phyloP scores from a whole-genome alignment of 1,140 invertebrate species.

The Neodiprion fabricii region DNA sequence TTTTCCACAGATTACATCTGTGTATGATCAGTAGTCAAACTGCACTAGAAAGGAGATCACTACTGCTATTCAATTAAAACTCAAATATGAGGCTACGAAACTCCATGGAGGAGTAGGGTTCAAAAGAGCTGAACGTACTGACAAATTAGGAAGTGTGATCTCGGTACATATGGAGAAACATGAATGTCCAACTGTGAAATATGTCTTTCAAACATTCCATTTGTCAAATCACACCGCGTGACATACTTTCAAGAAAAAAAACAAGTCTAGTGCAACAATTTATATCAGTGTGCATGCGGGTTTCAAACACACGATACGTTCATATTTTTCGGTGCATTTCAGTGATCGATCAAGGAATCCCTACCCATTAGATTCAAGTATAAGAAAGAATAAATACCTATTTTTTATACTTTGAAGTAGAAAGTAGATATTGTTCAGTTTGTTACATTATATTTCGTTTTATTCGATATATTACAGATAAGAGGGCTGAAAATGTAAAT shows the following conservation, averaged over 20 bases:
- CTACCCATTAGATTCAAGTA: neutral
- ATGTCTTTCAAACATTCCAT: too few species aligned
- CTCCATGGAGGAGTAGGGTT: neutral
- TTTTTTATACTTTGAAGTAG: neutral
- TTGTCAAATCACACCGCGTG: too few species aligned
- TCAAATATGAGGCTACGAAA: neutral
- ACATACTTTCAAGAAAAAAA: too few species aligned
- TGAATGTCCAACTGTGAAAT: too few species aligned
- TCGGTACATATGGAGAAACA: neutral
- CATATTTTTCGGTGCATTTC: neutral
- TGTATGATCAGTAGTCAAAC: neutral
- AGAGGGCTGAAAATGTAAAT: neutral
- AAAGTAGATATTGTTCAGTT: neutral
- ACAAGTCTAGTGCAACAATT: too few species aligned
- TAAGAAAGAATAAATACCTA: neutral
- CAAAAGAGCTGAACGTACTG: neutral
- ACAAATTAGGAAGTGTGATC: neutral
- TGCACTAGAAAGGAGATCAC: neutral
- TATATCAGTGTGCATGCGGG: too few species aligned
- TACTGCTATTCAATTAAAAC: constrained; percentile 1
- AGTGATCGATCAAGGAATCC: neutral
- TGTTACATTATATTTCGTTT: neutral
- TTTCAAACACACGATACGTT: too few species aligned
- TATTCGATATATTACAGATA: neutral
- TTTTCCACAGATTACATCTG: neutral